A percentile compares a stretch with the other conserved stretches of the same genome.
Evolutionary conservation across 2,113 vertebrate species (phyloP).

Genomic region (Heterotis niloticus): DNA sequence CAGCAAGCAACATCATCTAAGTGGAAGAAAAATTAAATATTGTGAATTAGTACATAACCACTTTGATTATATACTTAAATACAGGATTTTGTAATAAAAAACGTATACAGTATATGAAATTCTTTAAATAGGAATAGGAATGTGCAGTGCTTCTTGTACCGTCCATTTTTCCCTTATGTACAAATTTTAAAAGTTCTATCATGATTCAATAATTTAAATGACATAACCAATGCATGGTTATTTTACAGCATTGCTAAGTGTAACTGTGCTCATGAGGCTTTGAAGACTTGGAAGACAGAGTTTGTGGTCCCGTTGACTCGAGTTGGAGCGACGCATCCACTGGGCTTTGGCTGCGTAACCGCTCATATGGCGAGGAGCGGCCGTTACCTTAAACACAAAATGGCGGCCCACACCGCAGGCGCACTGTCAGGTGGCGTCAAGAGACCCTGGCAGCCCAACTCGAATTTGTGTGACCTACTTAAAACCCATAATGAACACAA

Average conservation of each 20-base stretch:
- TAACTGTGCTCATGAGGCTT: no score
- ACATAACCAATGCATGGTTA: neutral
- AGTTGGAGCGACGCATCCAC: neutral
- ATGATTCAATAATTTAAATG: neutral
- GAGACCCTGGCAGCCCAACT: slow-evolving; percentile 44
- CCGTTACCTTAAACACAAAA: slow-evolving; percentile 32
- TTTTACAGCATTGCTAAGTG: neutral
- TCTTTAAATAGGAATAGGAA: neutral
- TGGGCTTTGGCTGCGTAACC: slow-evolving; percentile 1
- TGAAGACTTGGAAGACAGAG: no score
- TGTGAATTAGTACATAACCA: neutral
- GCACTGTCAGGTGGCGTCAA: slow-evolving; percentile 58
- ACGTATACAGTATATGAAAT: neutral
- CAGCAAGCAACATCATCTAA: neutral
- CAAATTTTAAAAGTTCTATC: neutral
- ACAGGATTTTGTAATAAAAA: neutral
- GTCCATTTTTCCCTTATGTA: neutral
- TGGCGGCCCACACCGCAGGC: slow-evolving; percentile 47
- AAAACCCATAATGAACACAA: slow-evolving; percentile 55
- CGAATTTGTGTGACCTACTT: slow-evolving; percentile 65
- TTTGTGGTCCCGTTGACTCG: neutral
- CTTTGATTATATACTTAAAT: neutral
- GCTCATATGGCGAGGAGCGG: slow-evolving; percentile 42
- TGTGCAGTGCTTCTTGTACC: neutral
- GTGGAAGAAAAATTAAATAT: neutral